Base-by-base conservation (phyloP, 1,140 invertebrate genomes). In the Calosoma granatense region DNA sequence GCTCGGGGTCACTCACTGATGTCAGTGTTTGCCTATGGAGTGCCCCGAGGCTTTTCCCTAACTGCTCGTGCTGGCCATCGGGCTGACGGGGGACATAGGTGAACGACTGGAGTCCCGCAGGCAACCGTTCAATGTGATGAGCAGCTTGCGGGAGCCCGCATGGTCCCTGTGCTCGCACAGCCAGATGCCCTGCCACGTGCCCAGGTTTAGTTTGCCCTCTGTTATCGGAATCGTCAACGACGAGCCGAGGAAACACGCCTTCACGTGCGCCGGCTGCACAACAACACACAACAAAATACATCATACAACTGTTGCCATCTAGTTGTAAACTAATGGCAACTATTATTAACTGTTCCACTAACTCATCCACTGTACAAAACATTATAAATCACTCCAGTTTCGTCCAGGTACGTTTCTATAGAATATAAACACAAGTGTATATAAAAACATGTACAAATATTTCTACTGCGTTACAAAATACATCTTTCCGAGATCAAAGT, bases 181-280 rank as follows among this genome's bases (percentile, higher is more conserved):
- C 94, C 94, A 98, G 60, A 98, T 87, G 55, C 94, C 94, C 78
- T 97, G 94, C 94, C 94, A 97, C 63, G 91, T 94, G 55, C 94
- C 94, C 60, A 97, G 76, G 67, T 93, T 94, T 61, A 97, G 78
- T 73, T 94, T 92, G 54, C 94, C 94, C 69, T 97, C 90, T 58
- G 92, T 94, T 67, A 97, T 94, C 62, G 94, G 94, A 67, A 97
- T 92, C 67, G 90, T 96, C 64, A 97, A 76, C 61, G 92, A 94
- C 56, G 93, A 95, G 61, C 94, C 94, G 62, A 97, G 78, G 72
- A 98, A 94, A 73, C 92, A 94, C 55, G 94, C 92, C 76, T 98
- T 98, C 60, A 96, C 90, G 71, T 98, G 94, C 59, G 94, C 94
- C 55, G 94, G 94, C 94, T 97, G 76, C 39, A 63, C 69, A 57